A percentile compares a stretch with the other conserved stretches of the same genome.
These are phyloP conservation scores for Hassar affinis DNA, from an alignment of 2,113 vertebrate species.

Conservation along the genomic window DNA sequence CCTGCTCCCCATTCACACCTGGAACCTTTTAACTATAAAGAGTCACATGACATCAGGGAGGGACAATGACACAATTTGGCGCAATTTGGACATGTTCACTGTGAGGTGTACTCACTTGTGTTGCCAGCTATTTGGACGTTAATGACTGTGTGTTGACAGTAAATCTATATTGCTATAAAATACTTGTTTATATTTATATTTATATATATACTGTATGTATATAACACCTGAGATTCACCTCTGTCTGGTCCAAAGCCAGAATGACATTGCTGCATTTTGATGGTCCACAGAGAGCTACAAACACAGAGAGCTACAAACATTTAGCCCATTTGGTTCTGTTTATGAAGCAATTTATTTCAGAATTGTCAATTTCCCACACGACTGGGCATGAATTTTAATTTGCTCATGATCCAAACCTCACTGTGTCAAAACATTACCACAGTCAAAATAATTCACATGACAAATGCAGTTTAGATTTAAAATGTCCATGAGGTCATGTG, in stretches of 20 bases:
- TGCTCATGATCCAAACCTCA: background rate
- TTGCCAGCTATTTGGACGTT: too few species aligned
- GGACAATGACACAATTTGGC: too few species aligned
- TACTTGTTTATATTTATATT: too few species aligned
- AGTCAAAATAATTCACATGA: background rate
- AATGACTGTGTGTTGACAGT: too few species aligned
- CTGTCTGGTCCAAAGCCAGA: background rate
- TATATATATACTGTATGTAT: too few species aligned
- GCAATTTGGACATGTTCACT: too few species aligned
- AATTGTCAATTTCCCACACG: background rate
- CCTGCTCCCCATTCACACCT: too few species aligned
- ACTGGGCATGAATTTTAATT: background rate
- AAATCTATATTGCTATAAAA: too few species aligned
- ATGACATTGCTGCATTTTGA: slow-evolving; percentile 37
- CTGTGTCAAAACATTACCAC: background rate
- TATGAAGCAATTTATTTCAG: background rate
- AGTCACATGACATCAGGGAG: too few species aligned
- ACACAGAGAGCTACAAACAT: background rate
- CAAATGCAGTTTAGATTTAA: background rate
- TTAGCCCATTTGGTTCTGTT: background rate
- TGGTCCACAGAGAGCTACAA: background rate
- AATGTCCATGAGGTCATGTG: background rate
- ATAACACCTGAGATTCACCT: background rate
- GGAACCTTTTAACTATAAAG: too few species aligned
- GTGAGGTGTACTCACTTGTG: too few species aligned